These are phyloP conservation scores for Protosalanx chinensis DNA, from an alignment of 2,797 vertebrate genomes.

Conservation along the genomic window DNA sequence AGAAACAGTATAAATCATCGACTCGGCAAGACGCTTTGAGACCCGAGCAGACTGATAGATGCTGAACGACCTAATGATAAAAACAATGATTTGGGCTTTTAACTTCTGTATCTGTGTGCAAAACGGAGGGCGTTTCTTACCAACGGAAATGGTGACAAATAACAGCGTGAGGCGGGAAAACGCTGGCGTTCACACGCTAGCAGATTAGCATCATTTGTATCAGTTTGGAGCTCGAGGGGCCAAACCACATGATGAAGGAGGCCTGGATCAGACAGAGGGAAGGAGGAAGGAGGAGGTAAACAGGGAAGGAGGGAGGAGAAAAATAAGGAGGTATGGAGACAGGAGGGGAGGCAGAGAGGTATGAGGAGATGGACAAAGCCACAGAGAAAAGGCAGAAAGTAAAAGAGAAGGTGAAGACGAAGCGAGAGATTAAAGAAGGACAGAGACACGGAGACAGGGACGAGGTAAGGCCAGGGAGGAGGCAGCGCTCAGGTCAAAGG, in stretches of 20 bases:
- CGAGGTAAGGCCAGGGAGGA: constrained; percentile 42
- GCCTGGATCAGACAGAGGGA: constrained; percentile 40
- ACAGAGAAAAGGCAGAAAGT: constrained; percentile 13
- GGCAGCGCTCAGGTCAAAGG: constrained; percentile 62
- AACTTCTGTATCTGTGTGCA: constrained; percentile 65
- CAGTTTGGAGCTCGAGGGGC: constrained; percentile 70
- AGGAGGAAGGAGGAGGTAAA: background rate
- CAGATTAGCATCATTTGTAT: constrained; percentile 80
- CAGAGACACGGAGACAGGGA: constrained; percentile 5
- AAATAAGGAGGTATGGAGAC: background rate
- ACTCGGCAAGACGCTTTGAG: constrained; percentile 47
- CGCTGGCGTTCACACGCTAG: constrained; percentile 71
- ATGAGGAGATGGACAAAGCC: background rate
- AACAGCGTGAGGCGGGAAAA: constrained; percentile 62
- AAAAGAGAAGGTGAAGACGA: constrained; percentile 38
- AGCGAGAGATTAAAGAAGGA: constrained; percentile 14
- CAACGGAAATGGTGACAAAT: constrained; percentile 78
- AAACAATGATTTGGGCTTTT: constrained; percentile 77
- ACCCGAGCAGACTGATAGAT: constrained; percentile 69
- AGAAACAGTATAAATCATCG: constrained; percentile 69
- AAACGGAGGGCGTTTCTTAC: constrained; percentile 59
- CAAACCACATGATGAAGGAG: constrained; percentile 66
- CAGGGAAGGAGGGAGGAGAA: constrained; percentile 5
- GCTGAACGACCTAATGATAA: constrained; percentile 61
- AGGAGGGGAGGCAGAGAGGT: background rate